A percentile compares a stretch with the other conserved stretches of the same genome.
These are phyloP conservation scores for Corbicula japonica DNA, from an alignment of 2,888 invertebrate genomes.

Conservation along the genomic window DNA sequence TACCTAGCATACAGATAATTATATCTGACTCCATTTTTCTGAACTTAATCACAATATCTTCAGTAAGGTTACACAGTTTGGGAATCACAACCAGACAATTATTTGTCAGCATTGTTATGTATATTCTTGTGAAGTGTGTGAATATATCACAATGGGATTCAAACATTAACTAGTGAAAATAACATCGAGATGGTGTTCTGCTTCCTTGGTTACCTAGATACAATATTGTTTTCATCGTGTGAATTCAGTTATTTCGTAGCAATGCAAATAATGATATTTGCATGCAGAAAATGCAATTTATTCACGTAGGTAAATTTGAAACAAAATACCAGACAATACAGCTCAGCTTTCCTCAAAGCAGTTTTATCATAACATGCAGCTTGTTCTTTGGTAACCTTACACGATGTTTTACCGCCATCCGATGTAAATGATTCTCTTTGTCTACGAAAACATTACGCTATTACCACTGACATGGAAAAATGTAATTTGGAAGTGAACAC, in stretches of 20 bases:
- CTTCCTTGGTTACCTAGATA: background rate
- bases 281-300: constrained; percentile 1
- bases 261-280: constrained; percentile 2
- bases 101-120: no score
- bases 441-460: constrained; percentile 17
- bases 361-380: constrained; percentile 5
- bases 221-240: background rate
- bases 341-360: background rate
- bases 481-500: constrained; percentile 1
- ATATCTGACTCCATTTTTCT: no score
- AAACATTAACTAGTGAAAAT: background rate
- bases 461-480: constrained; percentile 21
- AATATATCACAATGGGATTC: background rate
- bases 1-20: no score
- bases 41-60: no score
- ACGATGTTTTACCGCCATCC: constrained; percentile 10
- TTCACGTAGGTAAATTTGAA: constrained; percentile 30
- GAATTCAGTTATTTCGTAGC: background rate
- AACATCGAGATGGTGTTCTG: background rate
- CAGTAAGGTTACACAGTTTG: no score
- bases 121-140: no score
- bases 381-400: constrained; percentile 14
- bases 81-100: no score
- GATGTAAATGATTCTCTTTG: constrained; percentile 31
- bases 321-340: background rate